phyloP scores from a whole-genome alignment of 2,797 vertebrate genomes.

The Sebastes umbrosus region DNA sequence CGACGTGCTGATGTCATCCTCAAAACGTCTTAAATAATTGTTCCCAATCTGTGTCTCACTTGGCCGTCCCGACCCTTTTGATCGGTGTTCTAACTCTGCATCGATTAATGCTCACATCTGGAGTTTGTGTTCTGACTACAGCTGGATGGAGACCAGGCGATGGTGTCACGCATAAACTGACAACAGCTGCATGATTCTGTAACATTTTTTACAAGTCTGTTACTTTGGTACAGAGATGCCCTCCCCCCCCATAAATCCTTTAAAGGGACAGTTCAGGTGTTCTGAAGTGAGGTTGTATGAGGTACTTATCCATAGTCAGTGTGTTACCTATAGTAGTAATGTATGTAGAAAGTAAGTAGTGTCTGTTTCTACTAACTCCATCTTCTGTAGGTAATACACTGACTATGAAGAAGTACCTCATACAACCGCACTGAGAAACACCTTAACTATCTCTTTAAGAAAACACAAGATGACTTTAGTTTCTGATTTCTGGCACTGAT shows the following conservation, averaged over 20 bases:
- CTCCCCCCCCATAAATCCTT: neutral
- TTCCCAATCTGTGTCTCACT: neutral
- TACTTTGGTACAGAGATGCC: neutral
- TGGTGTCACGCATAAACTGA: constrained; percentile 46
- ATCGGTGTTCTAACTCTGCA: constrained; percentile 26
- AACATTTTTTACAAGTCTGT: constrained; percentile 42
- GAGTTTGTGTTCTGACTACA: constrained; percentile 35
- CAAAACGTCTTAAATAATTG: neutral
- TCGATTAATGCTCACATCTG: constrained; percentile 40
- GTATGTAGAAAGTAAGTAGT: too few species aligned
- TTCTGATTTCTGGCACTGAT: constrained; percentile 10
- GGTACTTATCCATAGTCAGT: neutral
- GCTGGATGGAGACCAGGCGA: constrained; percentile 31
- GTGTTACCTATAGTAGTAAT: too few species aligned
- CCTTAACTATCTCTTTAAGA: neutral
- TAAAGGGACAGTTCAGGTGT: neutral
- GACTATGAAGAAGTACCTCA: too few species aligned
- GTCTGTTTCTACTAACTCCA: too few species aligned
- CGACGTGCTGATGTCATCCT: constrained; percentile 13
- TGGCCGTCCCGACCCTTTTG: neutral
- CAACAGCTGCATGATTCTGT: constrained; percentile 54
- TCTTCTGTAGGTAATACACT: too few species aligned
- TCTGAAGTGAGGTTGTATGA: neutral
- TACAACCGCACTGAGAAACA: neutral
- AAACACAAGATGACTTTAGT: neutral